phyloP scores from a whole-genome alignment of 2,113 vertebrate species.

The Hippocampus comes region DNA sequence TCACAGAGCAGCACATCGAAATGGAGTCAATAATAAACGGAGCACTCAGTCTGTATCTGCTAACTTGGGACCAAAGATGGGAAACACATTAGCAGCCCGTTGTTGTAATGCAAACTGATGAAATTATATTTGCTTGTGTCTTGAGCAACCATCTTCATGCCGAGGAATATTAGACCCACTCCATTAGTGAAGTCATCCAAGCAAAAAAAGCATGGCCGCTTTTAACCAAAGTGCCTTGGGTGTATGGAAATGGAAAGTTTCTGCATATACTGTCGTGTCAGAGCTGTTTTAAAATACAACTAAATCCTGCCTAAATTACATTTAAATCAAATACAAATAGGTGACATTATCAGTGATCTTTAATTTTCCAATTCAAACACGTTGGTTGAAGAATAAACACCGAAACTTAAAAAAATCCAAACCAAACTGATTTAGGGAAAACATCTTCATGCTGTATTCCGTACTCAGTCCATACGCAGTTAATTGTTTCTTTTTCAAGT shows the following conservation, averaged over 20 bases:
- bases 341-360: too few species aligned
- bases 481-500: too few species aligned
- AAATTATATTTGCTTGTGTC: background rate
- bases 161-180: conserved; percentile 1
- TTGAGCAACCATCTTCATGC: background rate
- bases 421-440: too few species aligned
- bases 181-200: conserved; percentile 2
- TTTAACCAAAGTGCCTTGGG: conserved; percentile 28
- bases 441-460: too few species aligned
- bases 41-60: background rate
- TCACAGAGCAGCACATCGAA: background rate
- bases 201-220: conserved; percentile 1
- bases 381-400: too few species aligned
- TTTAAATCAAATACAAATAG: too few species aligned
- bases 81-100: conserved; percentile 12
- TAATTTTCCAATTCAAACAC: too few species aligned
- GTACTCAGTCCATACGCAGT: too few species aligned
- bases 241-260: conserved; percentile 18
- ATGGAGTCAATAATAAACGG: too few species aligned
- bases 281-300: too few species aligned
- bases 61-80: conserved; percentile 1
- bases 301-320: too few species aligned
- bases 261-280: background rate
- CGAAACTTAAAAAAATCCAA: too few species aligned
- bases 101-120: background rate